Percentiles rank a stretch among this genome's conserved stretches.
phyloP scores from a whole-genome alignment of 2,113 vertebrate species.

The Scophthalmus maximus region DNA sequence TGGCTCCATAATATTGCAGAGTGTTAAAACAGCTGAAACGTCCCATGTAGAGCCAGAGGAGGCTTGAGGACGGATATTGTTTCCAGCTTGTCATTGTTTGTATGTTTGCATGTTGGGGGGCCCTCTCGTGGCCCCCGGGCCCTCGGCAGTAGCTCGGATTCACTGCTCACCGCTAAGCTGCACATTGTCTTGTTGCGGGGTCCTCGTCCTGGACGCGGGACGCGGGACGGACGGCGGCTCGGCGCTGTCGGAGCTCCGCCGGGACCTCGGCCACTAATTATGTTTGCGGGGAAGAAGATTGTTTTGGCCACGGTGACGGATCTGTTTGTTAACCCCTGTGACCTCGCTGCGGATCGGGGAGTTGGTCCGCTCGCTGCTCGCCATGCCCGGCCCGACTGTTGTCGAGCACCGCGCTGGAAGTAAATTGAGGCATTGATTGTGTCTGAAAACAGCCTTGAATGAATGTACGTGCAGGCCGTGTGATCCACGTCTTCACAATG shows the following conservation, averaged over 20 bases:
- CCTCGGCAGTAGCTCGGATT: neutral
- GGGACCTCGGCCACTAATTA: slow-evolving; percentile 61
- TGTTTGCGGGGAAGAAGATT: slow-evolving; percentile 48
- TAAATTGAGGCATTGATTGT: slow-evolving; percentile 28
- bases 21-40: too few species aligned
- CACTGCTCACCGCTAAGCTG: neutral
- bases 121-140: neutral
- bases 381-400: slow-evolving; percentile 31
- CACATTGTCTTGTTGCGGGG: neutral
- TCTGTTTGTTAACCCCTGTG: slow-evolving; percentile 65
- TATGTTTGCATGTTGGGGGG: neutral
- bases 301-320: slow-evolving; percentile 51
- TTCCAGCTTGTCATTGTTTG: neutral
- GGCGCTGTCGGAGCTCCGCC: slow-evolving; percentile 35
- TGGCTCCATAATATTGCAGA: too few species aligned
- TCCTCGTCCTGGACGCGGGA: slow-evolving; percentile 16
- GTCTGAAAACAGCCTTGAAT: slow-evolving; percentile 26
- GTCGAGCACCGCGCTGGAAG: slow-evolving; percentile 16
- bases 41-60: neutral
- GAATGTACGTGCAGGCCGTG: slow-evolving; percentile 1
- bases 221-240: slow-evolving; percentile 57
- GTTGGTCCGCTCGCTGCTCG: slow-evolving; percentile 32
- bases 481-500: slow-evolving; percentile 5
- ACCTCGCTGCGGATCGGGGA: slow-evolving; percentile 55
- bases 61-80: neutral